Evolutionary conservation across 2,888 invertebrate genomes (phyloP).

Genomic region (Tiliacea aurago): DNA sequence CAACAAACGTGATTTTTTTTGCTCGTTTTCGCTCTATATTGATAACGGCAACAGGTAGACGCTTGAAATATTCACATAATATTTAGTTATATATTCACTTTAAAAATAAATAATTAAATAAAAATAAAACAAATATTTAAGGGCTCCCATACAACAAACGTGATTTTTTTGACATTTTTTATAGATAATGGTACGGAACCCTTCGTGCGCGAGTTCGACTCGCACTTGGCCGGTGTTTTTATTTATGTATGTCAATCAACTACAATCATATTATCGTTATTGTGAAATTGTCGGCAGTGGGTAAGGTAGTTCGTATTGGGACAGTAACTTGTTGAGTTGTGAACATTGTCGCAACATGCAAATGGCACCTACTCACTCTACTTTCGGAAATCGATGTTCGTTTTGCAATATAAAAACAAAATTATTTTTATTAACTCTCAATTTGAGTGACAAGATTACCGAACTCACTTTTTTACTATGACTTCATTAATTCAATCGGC

Average conservation of each 20-base stretch:
- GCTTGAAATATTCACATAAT: no score
- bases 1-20: no score
- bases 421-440: conserved; percentile 35
- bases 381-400: conserved; percentile 64
- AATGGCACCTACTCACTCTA: conserved; percentile 64
- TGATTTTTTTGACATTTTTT: no score
- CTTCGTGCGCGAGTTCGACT: no score
- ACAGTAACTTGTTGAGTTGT: conserved; percentile 63
- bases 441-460: conserved; percentile 26
- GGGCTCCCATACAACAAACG: no score
- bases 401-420: conserved; percentile 45
- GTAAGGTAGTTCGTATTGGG: conserved; percentile 59
- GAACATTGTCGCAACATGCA: conserved; percentile 70
- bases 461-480: conserved; percentile 22
- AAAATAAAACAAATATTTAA: no score
- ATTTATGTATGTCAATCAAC: conserved; percentile 55
- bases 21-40: no score
- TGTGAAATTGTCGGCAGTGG: conserved; percentile 63
- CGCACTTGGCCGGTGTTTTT: no score
- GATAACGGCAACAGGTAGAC: no score
- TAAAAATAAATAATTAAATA: no score
- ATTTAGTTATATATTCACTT: no score
- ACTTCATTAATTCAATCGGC: conserved; percentile 27
- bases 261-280: conserved; percentile 60
- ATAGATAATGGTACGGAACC: no score